These are phyloP conservation scores for Tor tambroides DNA, from an alignment of 2,113 vertebrate species.

Conservation along the genomic window DNA sequence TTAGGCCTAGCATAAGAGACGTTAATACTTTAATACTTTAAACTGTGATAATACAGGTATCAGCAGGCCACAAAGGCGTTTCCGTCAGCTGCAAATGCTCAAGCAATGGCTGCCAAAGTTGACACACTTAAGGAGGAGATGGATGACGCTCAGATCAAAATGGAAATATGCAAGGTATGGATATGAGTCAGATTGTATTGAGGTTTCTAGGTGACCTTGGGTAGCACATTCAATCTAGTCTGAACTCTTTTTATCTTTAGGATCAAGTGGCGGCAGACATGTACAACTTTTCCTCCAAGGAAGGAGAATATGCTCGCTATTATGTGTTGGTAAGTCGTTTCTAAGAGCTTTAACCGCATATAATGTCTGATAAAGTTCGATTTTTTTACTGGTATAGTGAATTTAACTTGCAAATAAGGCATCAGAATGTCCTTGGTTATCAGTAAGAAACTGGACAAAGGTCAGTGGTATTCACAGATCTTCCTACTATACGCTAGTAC, in stretches of 20 bases:
- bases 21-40: no score
- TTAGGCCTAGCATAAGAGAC: background rate
- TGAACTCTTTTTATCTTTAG: constrained; percentile 66
- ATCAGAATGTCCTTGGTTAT: background rate
- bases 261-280: constrained; percentile 96
- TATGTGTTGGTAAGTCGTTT: constrained; percentile 85
- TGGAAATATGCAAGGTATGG: constrained; percentile 84
- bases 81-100: constrained; percentile 81
- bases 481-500: background rate
- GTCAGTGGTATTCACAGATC: background rate
- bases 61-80: constrained; percentile 87
- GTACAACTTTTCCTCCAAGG: constrained; percentile 94
- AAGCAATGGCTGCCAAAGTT: constrained; percentile 88
- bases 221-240: background rate
- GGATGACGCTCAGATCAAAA: constrained; percentile 97
- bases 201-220: background rate
- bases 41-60: constrained; percentile 74
- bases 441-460: background rate
- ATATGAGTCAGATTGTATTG: background rate
- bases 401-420: constrained; percentile 1
- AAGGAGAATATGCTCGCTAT: constrained; percentile 90
- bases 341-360: background rate
- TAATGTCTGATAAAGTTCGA: background rate
- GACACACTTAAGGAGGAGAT: constrained; percentile 96
- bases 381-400: background rate